These are phyloP conservation scores for Octomys mimax DNA, from an alignment of 2,797 vertebrate genomes.

Conservation along the genomic window DNA sequence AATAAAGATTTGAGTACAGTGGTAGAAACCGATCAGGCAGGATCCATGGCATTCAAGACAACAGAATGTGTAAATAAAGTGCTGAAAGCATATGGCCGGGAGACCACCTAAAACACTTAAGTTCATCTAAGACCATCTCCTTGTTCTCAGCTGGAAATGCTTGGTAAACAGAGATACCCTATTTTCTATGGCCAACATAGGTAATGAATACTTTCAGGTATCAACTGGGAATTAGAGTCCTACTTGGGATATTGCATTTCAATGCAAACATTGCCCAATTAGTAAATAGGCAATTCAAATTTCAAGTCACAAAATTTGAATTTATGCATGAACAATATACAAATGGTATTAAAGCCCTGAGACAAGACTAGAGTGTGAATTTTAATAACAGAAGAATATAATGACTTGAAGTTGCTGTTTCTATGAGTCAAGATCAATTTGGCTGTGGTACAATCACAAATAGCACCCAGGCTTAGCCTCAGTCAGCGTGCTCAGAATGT, in stretches of 20 bases:
- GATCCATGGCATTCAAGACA: neutral
- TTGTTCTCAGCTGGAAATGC: neutral
- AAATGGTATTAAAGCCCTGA: neutral
- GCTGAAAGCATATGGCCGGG: neutral
- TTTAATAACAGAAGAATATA: neutral
- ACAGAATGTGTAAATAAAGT: neutral
- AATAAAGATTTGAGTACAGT: neutral
- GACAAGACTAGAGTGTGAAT: neutral
- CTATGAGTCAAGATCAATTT: neutral
- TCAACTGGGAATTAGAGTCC: neutral
- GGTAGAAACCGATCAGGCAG: neutral
- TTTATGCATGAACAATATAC: neutral
- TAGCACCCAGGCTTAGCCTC: neutral
- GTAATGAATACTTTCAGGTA: neutral
- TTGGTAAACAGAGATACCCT: rapidly evolving
- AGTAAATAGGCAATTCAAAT: neutral
- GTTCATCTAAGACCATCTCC: neutral
- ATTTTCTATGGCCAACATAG: neutral
- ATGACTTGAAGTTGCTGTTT: neutral
- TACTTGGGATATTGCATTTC: neutral
- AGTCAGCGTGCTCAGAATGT: neutral
- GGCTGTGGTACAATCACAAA: neutral
- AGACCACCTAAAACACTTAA: neutral
- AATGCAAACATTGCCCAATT: neutral
- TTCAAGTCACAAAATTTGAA: neutral